Conservation (phyloP, 2,888 invertebrate genomes). For the Linnaemya tessellans region DNA sequence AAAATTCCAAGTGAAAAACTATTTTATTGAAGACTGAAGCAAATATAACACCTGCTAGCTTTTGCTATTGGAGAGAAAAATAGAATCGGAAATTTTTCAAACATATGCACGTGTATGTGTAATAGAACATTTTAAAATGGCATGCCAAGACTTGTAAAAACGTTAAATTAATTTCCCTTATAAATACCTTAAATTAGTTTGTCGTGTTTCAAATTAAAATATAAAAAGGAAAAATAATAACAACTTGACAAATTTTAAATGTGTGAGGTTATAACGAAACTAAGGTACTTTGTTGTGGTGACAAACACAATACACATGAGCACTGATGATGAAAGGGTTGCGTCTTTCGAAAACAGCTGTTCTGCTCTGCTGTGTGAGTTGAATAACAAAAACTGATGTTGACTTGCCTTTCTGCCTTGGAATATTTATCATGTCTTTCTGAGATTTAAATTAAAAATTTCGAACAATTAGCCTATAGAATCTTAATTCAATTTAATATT, state of each 20-base stretch:
- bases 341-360: too few relatives aligned
- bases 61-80: constrained; percentile 20
- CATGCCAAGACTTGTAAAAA: constrained; percentile 40
- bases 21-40: constrained; percentile 36
- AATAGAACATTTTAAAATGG: constrained; percentile 18
- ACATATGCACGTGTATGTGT: neutral
- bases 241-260: neutral
- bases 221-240: neutral
- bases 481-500: too few relatives aligned
- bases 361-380: too few relatives aligned
- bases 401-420: too few relatives aligned
- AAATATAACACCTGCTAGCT: constrained; percentile 58
- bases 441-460: too few relatives aligned
- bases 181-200: constrained; percentile 33
- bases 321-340: too few relatives aligned
- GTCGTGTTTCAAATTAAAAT: neutral
- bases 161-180: constrained; percentile 32
- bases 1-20: constrained; percentile 40
- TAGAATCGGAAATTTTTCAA: constrained; percentile 17
- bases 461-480: too few relatives aligned
- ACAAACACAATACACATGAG: too few relatives aligned
- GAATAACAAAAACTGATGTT: too few relatives aligned
- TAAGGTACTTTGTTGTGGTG: neutral
- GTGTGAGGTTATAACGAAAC: too few relatives aligned
- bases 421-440: too few relatives aligned